Evolutionary conservation across 2,113 vertebrate species (phyloP), one percentile per base, ranked within the genome.

Genomic region (Phyllostomus hastatus): DNA sequence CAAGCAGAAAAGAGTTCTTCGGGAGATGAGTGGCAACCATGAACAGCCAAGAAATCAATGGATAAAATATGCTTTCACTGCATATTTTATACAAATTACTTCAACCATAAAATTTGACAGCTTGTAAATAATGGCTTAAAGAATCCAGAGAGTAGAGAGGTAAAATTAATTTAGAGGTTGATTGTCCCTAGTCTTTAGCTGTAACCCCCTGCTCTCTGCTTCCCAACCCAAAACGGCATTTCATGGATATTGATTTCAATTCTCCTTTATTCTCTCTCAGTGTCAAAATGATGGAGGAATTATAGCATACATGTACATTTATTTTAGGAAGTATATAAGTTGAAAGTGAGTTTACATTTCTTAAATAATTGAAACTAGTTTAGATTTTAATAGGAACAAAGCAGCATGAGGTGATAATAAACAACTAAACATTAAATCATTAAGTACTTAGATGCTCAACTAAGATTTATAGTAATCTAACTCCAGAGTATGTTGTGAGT

Each of bases 61-160:
- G 43, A 48, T 91, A 93, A 95, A 96, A 91, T 38, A 48, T 54
- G 91, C 61, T 79, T 88, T 87, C 31, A 7, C 69, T 54, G 64
- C 79, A 72, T 48, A 78, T 50, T 88, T 87, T 79, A 70, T 82
- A 90, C 76, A 82, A 64, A 91, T 91, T 69, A 83, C 28, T 70
- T 83, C 85, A 91, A 88, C 82, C 95, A 66, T 82, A 85, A 95
- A 95, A 76, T 83, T 28, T 94, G 93, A 96, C 93, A 89, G 73
- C 78, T 95, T 96, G 82, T 95, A 96, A 95, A 93, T 93, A 89
- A 91, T 48, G 70, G 52, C 78, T 79, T 76, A 33, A 95, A 82
- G 82, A 83, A 91, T 64, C 87, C 91, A 80, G 91, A 91, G 38
- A 96, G 88, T 54, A 95, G 83, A 94, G 57, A 61, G 24, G 87